Conservation (phyloP, 2,113 vertebrate species). For the Centropristis striata region DNA sequence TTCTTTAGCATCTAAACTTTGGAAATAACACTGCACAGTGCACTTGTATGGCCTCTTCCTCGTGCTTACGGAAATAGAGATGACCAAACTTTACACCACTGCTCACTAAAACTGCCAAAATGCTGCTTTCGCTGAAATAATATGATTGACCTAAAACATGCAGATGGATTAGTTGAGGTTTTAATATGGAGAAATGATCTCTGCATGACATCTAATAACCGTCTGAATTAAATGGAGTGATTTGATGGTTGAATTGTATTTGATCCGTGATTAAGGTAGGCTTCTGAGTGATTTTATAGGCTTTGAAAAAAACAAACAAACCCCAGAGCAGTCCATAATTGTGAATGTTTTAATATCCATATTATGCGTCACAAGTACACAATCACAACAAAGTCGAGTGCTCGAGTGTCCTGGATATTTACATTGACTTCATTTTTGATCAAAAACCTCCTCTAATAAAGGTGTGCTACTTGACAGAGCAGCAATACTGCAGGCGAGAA, state of each 20-base stretch:
- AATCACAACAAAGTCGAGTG: constrained; percentile 45
- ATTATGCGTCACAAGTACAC: constrained; percentile 51
- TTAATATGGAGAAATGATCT: constrained; percentile 53
- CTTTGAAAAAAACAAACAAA: background rate
- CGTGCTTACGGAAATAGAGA: no score
- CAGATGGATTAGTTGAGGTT: constrained; percentile 66
- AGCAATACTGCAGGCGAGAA: constrained; percentile 31
- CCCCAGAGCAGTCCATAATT: constrained; percentile 18
- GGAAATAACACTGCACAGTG: no score
- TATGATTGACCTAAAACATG: constrained; percentile 42
- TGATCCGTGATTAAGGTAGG: constrained; percentile 63
- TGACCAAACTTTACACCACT: no score
- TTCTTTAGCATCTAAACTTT: no score
- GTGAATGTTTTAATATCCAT: constrained; percentile 66
- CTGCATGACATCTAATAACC: constrained; percentile 18
- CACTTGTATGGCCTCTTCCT: no score
- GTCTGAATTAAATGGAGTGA: constrained; percentile 63
- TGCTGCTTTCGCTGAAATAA: constrained; percentile 26
- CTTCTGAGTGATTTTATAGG: background rate
- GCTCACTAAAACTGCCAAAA: background rate
- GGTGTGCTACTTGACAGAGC: constrained; percentile 22
- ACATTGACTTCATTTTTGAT: constrained; percentile 36
- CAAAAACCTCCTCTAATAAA: constrained; percentile 32
- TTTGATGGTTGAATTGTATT: constrained; percentile 32
- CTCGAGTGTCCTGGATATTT: constrained; percentile 46